Percentiles rank a stretch among this genome's conserved stretches.
Evolutionary conservation across 2,888 invertebrate species (phyloP).

Genomic region (Pinctada fucata): DNA sequence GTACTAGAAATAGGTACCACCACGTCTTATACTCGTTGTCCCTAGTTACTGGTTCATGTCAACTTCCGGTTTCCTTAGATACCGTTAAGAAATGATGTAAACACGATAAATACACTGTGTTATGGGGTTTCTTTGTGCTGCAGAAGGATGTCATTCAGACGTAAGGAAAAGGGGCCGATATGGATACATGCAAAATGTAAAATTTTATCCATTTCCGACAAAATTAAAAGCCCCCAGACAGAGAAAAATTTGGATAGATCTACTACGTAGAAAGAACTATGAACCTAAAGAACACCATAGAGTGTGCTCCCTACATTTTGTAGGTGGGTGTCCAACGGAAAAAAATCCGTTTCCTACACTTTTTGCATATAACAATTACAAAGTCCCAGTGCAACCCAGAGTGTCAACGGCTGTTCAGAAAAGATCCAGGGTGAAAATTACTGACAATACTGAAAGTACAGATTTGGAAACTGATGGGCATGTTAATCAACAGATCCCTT

Average conservation of each 20-base stretch:
- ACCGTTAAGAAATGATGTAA: not conserved
- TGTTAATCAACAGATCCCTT: not conserved
- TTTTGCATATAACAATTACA: constrained; percentile 19
- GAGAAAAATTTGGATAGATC: constrained; percentile 25
- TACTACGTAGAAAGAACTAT: constrained; percentile 23
- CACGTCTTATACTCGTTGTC: not conserved
- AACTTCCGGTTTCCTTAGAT: not conserved
- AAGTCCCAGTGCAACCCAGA: not conserved
- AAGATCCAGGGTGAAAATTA: not conserved
- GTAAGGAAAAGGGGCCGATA: constrained; percentile 1
- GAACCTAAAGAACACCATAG: constrained; percentile 22
- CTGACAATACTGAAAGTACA: not conserved
- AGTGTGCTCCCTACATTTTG: constrained; percentile 36
- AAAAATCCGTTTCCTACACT: constrained; percentile 28
- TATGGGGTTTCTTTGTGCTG: constrained; percentile 8
- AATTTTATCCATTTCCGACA: constrained; percentile 9
- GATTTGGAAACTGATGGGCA: not conserved
- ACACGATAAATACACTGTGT: not conserved
- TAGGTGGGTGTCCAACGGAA: constrained; percentile 20
- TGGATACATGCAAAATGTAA: not conserved
- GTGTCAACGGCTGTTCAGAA: not conserved
- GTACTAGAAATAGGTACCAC: too few species aligned
- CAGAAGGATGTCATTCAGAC: constrained; percentile 17
- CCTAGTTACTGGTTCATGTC: constrained; percentile 1
- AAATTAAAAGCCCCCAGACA: constrained; percentile 22